Conservation (phyloP, 2,888 invertebrate genomes). For the Spodoptera picta region DNA sequence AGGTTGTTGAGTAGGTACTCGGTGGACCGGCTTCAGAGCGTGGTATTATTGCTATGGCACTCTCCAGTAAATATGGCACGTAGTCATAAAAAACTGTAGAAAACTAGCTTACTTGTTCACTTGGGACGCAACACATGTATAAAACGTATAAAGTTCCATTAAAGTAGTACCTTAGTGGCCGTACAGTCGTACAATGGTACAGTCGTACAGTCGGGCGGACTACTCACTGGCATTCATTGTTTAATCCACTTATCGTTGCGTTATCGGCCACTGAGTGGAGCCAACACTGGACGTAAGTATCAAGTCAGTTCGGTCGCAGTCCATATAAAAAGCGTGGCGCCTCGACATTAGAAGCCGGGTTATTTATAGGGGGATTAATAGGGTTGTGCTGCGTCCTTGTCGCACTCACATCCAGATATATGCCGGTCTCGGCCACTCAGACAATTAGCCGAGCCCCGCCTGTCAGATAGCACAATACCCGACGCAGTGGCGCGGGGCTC, state of each 20-base stretch:
- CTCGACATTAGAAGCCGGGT: slow-evolving; percentile 78
- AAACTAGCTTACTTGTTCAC: slow-evolving; percentile 2
- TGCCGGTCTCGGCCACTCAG: slow-evolving; percentile 56
- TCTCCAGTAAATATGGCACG: background rate
- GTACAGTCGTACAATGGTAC: too few relatives aligned
- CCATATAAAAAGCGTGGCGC: slow-evolving; percentile 78
- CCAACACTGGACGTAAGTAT: slow-evolving; percentile 62
- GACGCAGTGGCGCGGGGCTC: slow-evolving; percentile 1
- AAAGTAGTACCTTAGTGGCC: too few relatives aligned
- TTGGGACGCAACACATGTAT: slow-evolving; percentile 12
- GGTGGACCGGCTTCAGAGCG: slow-evolving; percentile 3
- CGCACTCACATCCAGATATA: slow-evolving; percentile 30
- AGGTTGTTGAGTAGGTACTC: background rate
- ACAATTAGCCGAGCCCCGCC: slow-evolving; percentile 74
- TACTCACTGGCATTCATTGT: slow-evolving; percentile 39
- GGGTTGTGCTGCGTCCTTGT: slow-evolving; percentile 62
- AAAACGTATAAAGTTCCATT: slow-evolving; percentile 32
- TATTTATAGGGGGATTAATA: slow-evolving; percentile 81
- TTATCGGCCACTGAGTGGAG: slow-evolving; percentile 36
- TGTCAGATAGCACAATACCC: slow-evolving; percentile 57
- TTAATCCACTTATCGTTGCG: slow-evolving; percentile 49
- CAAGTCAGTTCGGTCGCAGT: slow-evolving; percentile 60
- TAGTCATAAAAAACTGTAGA: background rate
- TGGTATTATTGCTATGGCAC: slow-evolving; percentile 1
- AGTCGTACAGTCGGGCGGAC: too few relatives aligned